Evolutionary conservation across 2,113 vertebrate species (phyloP), one percentile per base, ranked within the genome.

Genomic region (Campylomormyrus tamandua): DNA sequence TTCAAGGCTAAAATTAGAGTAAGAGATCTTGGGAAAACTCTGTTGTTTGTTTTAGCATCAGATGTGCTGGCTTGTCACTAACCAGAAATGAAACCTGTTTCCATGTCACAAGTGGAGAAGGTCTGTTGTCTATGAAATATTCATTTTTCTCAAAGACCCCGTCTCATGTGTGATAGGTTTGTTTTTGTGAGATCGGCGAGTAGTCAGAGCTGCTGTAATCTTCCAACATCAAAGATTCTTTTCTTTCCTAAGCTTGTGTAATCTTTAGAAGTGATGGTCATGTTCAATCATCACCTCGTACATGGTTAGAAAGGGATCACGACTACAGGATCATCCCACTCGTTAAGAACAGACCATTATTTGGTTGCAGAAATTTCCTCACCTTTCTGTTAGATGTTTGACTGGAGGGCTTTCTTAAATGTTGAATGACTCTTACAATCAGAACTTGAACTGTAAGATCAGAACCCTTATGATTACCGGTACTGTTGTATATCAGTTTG

Each of bases 401-500:
- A 46, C 56, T 39, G 66, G 49, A 83, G 86, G 39, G 27, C 39
- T 77, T 88, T 91, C 21, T 10, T 87, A 87, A 77, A 39, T 56
- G 19, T 24, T 53, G 84, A 42, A 31, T 6, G 48, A 39, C n/a
- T 3, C 66, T 62, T 70, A 8, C 62, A 87, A 87, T 13, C 42
- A 90, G 80, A 89, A 89, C 53, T 62, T 85, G n/a, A 31, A 49
- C 90, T 91, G 17, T 9, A 90, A 91, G 92, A 91, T 92, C 92
- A 85, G 83, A 93, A 90, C 91, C 91, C 90, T 91, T 91, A 92
- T 39, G 90, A 90, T 93, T 91, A 93, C 93, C 93, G 91, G 92
- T 94, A n/a, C 94, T 42, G 93, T 94, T 92, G 93, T 93, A 93
- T 95, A 94, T 95, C 94, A 94, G 92, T 92, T 94, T 95, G 94